phyloP scores from a whole-genome alignment of 1,140 invertebrate genomes.

The Zaprionus capensis region DNA sequence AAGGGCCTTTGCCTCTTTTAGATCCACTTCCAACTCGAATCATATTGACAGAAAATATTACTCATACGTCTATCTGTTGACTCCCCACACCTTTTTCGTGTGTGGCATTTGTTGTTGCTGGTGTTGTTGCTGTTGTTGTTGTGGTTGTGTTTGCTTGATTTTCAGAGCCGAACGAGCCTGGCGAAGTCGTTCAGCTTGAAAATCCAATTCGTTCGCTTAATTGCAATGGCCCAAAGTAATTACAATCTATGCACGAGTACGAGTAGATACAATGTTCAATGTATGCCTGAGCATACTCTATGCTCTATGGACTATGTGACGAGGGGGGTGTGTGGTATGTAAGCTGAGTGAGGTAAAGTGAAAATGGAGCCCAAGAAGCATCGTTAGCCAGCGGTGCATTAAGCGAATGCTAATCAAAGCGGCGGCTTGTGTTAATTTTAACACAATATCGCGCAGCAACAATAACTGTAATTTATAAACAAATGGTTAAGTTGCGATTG shows the following conservation, averaged over 20 bases:
- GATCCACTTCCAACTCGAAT: neutral
- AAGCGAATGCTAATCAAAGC: constrained; percentile 43
- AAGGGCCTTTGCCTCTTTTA: constrained; percentile 22
- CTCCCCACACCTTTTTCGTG: constrained; percentile 18
- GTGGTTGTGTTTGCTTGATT: constrained; percentile 62
- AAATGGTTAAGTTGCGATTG: neutral
- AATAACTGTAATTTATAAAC: constrained; percentile 29
- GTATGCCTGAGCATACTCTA: neutral
- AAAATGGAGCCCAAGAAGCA: constrained; percentile 50
- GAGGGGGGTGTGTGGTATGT: neutral
- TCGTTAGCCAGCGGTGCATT: constrained; percentile 50
- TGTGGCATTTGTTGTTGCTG: constrained; percentile 14
- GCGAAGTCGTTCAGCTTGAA: constrained; percentile 76
- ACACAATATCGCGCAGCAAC: constrained; percentile 7
- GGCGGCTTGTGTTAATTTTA: constrained; percentile 8
- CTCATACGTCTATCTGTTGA: constrained; percentile 30
- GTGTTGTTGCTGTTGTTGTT: constrained; percentile 19
- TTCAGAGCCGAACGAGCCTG: constrained; percentile 67
- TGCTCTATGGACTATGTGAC: neutral
- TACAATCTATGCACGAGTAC: constrained; percentile 23
- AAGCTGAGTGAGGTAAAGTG: constrained; percentile 51
- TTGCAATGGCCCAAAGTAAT: constrained; percentile 69
- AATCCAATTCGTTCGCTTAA: constrained; percentile 73
- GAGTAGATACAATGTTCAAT: constrained; percentile 5
- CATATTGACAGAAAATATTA: constrained; percentile 21